Conservation (phyloP, 2,113 vertebrate species). For the Ophiodon elongatus region DNA sequence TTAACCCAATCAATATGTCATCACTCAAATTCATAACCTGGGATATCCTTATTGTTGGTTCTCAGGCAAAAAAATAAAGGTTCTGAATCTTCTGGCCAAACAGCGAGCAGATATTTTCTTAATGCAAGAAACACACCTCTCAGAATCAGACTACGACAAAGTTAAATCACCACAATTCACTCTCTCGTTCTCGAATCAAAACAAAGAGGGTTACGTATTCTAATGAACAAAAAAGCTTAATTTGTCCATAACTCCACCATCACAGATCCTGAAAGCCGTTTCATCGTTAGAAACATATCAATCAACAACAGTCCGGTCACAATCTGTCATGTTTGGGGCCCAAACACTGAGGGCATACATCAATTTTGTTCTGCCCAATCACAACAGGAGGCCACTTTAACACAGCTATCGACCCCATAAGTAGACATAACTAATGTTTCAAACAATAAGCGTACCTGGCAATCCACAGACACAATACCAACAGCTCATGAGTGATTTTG, state of each 20-base stretch:
- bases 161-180: too few species aligned
- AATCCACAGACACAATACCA: not conserved
- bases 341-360: not conserved
- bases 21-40: too few species aligned
- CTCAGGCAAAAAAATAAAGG: too few species aligned
- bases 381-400: not conserved
- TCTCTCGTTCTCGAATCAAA: too few species aligned
- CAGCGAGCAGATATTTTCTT: not conserved
- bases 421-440: not conserved
- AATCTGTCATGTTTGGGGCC: too few species aligned
- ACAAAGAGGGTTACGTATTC: too few species aligned
- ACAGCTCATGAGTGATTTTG: not conserved
- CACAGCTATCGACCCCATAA: not conserved
- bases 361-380: not conserved
- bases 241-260: not conserved
- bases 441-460: not conserved
- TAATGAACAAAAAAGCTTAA: too few species aligned
- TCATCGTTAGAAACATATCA: not conserved
- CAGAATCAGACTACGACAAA: not conserved
- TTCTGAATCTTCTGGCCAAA: too few species aligned
- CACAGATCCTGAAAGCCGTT: not conserved
- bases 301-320: not conserved
- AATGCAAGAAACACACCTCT: not conserved
- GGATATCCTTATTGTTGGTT: too few species aligned
- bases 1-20: too few species aligned